Percentiles rank a stretch among this genome's conserved stretches.
These are phyloP conservation scores for Hermatobates lingyangjiaoensis DNA, from an alignment of 1,140 invertebrate species.

Conservation along the genomic window DNA sequence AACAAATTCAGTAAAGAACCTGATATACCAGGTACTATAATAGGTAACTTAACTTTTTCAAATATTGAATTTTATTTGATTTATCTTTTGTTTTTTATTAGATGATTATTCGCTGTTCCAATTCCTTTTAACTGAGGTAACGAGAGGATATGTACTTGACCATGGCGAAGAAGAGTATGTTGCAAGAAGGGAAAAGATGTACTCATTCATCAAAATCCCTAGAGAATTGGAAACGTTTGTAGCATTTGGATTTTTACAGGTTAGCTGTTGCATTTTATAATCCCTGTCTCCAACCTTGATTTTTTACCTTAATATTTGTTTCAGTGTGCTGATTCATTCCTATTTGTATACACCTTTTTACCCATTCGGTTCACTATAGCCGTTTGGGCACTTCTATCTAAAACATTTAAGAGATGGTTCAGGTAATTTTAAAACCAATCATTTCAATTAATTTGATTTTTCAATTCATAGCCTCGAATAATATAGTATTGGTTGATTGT, in stretches of 20 bases:
- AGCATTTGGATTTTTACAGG: conserved; percentile 84
- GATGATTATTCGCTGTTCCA: conserved; percentile 32
- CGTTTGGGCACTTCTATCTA: conserved; percentile 52
- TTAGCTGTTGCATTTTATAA: conserved; percentile 17
- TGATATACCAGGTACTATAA: conserved; percentile 5
- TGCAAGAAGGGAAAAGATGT: conserved; percentile 84
- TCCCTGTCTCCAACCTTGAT: too few relatives aligned
- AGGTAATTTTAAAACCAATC: too few relatives aligned
- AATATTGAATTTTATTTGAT: background rate
- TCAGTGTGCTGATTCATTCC: conserved; percentile 90
- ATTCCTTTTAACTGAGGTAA: conserved; percentile 74
- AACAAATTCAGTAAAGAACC: conserved; percentile 9
- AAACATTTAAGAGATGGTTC: conserved; percentile 48
- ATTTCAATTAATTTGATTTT: too few relatives aligned
- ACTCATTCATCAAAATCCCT: conserved; percentile 93
- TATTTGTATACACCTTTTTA: conserved; percentile 95
- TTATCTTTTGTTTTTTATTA: too few relatives aligned
- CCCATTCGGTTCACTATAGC: conserved; percentile 80
- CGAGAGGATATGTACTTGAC: conserved; percentile 75
- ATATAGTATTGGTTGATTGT: background rate
- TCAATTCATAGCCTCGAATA: too few relatives aligned
- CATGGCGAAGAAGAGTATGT: conserved; percentile 87
- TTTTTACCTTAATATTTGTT: conserved; percentile 16
- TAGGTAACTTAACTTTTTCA: background rate
- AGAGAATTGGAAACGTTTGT: conserved; percentile 84